Evolutionary conservation across 1,140 invertebrate species (phyloP).

Genomic region (Neodiprion fabricii): DNA sequence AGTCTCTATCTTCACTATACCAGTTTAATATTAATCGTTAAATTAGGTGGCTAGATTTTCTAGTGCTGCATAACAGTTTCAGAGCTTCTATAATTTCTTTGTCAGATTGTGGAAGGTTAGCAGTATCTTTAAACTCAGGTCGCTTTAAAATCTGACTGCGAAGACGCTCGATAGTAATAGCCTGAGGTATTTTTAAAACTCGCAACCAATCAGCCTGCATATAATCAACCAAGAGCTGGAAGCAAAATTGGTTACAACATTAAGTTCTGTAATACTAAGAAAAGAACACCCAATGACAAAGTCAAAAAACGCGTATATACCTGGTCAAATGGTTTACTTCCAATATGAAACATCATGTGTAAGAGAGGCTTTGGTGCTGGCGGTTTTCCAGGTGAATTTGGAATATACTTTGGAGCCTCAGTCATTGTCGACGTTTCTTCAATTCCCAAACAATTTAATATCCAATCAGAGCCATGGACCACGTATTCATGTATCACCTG

Average conservation of each 20-base stretch:
- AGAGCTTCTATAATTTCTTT: constrained; percentile 38
- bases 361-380: constrained; percentile 66
- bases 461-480: constrained; percentile 70
- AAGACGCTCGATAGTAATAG: constrained; percentile 31
- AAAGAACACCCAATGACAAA: not conserved
- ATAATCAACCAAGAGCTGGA: constrained; percentile 42
- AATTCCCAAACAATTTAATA: constrained; percentile 66
- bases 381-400: constrained; percentile 56
- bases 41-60: not conserved
- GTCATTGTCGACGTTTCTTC: constrained; percentile 44
- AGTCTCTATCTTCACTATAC: no score
- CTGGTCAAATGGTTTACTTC: constrained; percentile 73
- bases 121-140: constrained; percentile 44
- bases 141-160: constrained; percentile 39
- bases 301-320: constrained; percentile 48
- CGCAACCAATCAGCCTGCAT: constrained; percentile 39
- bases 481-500: constrained; percentile 74
- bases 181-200: constrained; percentile 39
- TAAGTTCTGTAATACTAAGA: not conserved
- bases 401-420: constrained; percentile 25
- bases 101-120: constrained; percentile 33
- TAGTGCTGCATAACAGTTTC: constrained; percentile 34
- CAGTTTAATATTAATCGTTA: not conserved
- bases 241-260: constrained; percentile 11
- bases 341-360: constrained; percentile 80